Conservation (phyloP, 2,888 invertebrate genomes). For the Empis stercorea region DNA sequence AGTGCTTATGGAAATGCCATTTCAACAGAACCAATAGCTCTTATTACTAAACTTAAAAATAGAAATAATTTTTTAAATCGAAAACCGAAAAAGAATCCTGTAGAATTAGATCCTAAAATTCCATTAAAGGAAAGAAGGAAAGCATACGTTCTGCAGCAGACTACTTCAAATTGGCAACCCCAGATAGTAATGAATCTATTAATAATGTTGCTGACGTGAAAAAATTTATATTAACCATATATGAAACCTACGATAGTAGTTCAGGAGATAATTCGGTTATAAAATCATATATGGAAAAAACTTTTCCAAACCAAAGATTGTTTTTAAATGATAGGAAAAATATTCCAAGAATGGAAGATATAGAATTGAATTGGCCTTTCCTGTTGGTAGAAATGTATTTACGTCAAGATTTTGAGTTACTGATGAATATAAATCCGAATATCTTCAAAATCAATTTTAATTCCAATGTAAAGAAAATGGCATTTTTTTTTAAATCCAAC, state of each 20-base stretch:
- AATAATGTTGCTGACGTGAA: too few species aligned
- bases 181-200: too few species aligned
- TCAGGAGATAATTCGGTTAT: background rate
- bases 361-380: constrained; percentile 3
- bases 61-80: constrained; percentile 4
- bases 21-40: background rate
- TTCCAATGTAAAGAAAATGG: background rate
- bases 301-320: background rate
- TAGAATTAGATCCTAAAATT: background rate
- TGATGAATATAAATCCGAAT: background rate
- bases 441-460: background rate
- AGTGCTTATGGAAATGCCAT: background rate
- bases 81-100: background rate
- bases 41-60: constrained; percentile 4
- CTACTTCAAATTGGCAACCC: background rate
- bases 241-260: too few species aligned
- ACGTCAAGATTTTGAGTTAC: constrained; percentile 1
- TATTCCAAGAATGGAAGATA: background rate
- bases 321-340: constrained; percentile 4
- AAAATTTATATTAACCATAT: too few species aligned
- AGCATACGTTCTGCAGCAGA: background rate
- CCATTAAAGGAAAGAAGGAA: constrained; percentile 3
- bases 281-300: background rate
- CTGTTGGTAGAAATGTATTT: constrained; percentile 1
- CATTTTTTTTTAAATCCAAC: background rate